Evolutionary conservation across 2,797 vertebrate genomes (phyloP), one percentile per base, ranked within the genome.

Genomic region (Cryptoprocta ferox): DNA sequence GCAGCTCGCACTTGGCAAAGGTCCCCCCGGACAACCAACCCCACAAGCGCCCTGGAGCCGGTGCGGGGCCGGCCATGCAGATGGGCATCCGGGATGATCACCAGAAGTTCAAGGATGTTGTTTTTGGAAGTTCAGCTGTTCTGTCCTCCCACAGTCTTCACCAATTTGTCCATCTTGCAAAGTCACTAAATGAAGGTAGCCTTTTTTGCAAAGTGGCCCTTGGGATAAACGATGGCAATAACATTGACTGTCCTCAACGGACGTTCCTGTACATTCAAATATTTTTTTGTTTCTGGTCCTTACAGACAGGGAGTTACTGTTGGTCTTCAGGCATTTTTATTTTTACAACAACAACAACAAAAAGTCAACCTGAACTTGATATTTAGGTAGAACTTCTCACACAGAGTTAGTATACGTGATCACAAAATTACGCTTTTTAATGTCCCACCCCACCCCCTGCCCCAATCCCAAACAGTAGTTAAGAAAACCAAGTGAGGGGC

Each of bases 221-320:
- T 3, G 0, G 19, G 71, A 91, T 80, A 87, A 91, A 80, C 89
- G 32, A 37, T 35, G 48, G 37, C 75, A 30, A 75, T 78, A 87
- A 76, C 86, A 65, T 32, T 70, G 87, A 70, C 63, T 26, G 18
- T 45, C 61, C 13, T 0, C 30, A 6, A 80, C 30, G 65, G 53
- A 81, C 68, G 2, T 71, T 81, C 48, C 45, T 85, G 66, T 68
- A 3, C 39, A 13, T 48, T 84, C 63, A 93, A 48, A 80, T 78
- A n/a, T 30, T 87, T 97, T 97, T 96, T 94, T 91, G 75, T 39
- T 82, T 97, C 68, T n/a, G 61, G 84, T 92, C 53, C 65, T 89
- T 71, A 92, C 32, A 19, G 45, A 93, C 86, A 71, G 4, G 37
- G 56, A 68, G 70, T 93, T 92, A 87, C 37, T 8, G 45, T 68